Evolutionary conservation across 2,113 vertebrate genomes (phyloP), one percentile per base, ranked within the genome.

Genomic region (Amphiprion ocellaris): DNA sequence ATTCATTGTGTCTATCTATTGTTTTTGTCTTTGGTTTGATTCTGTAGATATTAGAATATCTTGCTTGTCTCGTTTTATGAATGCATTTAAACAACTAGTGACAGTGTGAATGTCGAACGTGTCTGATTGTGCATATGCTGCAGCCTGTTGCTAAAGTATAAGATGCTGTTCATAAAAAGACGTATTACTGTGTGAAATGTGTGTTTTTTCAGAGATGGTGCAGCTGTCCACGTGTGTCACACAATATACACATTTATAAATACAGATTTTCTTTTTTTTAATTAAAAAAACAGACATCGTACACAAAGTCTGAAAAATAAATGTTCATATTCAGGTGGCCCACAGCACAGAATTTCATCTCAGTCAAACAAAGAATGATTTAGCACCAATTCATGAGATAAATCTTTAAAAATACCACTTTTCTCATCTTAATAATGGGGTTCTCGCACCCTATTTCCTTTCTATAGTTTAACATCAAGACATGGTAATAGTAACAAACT

Each of bases 331-430:
- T 71, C 21, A 47, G 16, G 23, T 21, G 33, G 17, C 8, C 15
- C 12, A 71, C 8, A 19, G 37, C 49, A 80, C 21, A 54, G 66
- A 62, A 9, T 52, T 33, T 55, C n/a, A 71, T 63, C 17, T 30
- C 12, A 12, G 30, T 53, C 2, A 53, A 60, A n/a, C 2, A 44
- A 19, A 24, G 12, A 16, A 59, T 53, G 56, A 69, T 69, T 73
- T 47, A 76, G 56, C 44, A 0, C 17, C 41, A 61, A 59, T 65
- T 83, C 26, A 64, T 44, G 56, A 28, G 54, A 69, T 73, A 58
- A 39, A 68, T 73, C 11, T 59, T 69, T 64, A 82, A 54, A 26
- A 54, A 85, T 55, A 56, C 30, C 7, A 54, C 46, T 66, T 58
- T 50, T 64, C 41, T 67, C 1, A 0, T 69, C 46, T 74, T 11